phyloP scores from a whole-genome alignment of 2,888 invertebrate species.

The Abrostola triplasia region DNA sequence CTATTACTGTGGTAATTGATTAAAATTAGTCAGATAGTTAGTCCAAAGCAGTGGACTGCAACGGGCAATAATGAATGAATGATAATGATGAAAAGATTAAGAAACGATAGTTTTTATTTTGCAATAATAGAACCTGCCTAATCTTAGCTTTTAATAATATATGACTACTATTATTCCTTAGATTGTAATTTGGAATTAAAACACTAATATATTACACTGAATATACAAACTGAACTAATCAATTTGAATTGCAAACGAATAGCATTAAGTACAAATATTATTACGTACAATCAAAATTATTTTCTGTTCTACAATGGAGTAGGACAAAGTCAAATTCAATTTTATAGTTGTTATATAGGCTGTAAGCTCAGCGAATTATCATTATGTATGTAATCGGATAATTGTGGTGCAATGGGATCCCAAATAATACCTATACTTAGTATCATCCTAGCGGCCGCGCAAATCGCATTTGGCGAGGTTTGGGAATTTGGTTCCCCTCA shows the following conservation, averaged over 20 bases:
- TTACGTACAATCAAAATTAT: slow-evolving; percentile 12
- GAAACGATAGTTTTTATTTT: no score
- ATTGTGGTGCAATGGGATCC: slow-evolving; percentile 15
- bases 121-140: background rate
- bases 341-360: slow-evolving; percentile 8
- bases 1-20: no score
- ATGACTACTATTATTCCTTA: background rate
- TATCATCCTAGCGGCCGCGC: slow-evolving; percentile 5
- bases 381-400: slow-evolving; percentile 16
- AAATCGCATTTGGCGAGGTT: slow-evolving; percentile 5
- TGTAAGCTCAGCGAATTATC: slow-evolving; percentile 2
- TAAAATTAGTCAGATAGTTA: no score
- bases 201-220: background rate
- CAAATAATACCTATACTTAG: slow-evolving; percentile 4
- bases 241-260: slow-evolving; percentile 20
- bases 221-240: slow-evolving; percentile 25
- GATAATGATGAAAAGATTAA: no score
- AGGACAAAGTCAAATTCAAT: slow-evolving; percentile 1
- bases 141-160: background rate
- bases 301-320: slow-evolving; percentile 6
- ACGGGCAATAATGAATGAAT: no score
- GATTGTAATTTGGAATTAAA: background rate
- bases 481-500: slow-evolving; percentile 22
- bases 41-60: no score
- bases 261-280: background rate